A percentile compares a stretch with the other conserved stretches of the same genome.
Conservation (phyloP, 2,113 vertebrate genomes). For the Crotalus tigris region DNA sequence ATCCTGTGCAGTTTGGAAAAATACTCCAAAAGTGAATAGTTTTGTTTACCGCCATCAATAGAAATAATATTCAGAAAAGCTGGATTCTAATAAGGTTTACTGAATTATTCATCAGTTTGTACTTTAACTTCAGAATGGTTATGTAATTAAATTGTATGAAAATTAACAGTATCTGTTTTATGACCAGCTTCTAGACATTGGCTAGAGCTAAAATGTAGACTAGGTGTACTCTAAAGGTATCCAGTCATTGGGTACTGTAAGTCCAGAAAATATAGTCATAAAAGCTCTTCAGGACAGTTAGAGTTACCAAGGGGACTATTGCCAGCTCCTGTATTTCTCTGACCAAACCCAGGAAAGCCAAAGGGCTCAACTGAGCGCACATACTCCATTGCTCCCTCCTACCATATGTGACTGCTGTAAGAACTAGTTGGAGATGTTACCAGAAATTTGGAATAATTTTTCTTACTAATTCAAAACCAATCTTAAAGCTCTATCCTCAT, state of each 20-base stretch:
- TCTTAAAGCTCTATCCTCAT: too few relatives aligned
- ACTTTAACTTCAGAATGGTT: neutral
- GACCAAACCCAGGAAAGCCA: too few relatives aligned
- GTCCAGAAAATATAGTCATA: neutral
- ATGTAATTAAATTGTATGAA: neutral
- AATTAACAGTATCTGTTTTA: neutral
- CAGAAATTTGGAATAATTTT: too few relatives aligned
- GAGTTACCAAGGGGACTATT: too few relatives aligned
- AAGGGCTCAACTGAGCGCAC: too few relatives aligned
- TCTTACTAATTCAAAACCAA: too few relatives aligned
- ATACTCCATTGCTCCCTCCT: too few relatives aligned
- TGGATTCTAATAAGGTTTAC: neutral
- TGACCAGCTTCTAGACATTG: neutral
- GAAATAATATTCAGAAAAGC: neutral
- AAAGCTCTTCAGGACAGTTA: neutral
- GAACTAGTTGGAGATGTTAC: too few relatives aligned
- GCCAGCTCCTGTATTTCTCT: too few relatives aligned
- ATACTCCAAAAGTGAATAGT: neutral
- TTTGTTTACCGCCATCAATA: rapidly evolving
- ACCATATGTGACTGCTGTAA: too few relatives aligned
- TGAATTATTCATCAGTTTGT: neutral
- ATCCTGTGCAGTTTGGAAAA: rapidly evolving
- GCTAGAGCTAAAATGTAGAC: neutral
- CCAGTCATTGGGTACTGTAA: neutral
- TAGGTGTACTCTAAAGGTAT: neutral